These are phyloP conservation scores for Leptinotarsa defecta DNA, from an alignment of 1,140 invertebrate genomes.

Conservation along the genomic window DNA sequence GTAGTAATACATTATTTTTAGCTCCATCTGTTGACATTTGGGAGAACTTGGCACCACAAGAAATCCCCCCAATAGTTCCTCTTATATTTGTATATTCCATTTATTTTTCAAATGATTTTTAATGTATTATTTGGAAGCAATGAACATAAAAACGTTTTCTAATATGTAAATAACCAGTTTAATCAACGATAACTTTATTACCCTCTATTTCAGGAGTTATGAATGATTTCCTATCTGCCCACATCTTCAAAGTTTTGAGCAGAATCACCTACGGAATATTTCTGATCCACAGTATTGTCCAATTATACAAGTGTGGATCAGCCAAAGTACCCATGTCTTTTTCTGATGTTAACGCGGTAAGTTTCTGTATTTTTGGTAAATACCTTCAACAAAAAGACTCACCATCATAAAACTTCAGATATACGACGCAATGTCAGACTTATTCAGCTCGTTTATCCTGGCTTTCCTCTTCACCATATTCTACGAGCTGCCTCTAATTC, in stretches of 20 bases:
- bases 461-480: constrained; percentile 29
- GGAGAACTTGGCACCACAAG: too few species aligned
- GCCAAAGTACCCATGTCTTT: constrained; percentile 37
- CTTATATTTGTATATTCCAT: too few species aligned
- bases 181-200: neutral
- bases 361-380: neutral
- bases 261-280: constrained; percentile 15
- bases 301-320: constrained; percentile 37
- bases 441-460: constrained; percentile 19
- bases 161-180: neutral
- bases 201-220: constrained; percentile 12
- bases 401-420: constrained; percentile 25
- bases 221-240: constrained; percentile 2
- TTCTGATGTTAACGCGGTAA: constrained; percentile 39
- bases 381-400: neutral
- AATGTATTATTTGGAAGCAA: neutral
- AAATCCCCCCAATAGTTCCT: too few species aligned
- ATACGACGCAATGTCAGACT: constrained; percentile 35
- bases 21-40: too few species aligned
- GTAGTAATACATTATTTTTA: too few species aligned
- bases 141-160: too few species aligned
- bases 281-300: constrained; percentile 28
- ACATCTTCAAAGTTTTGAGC: constrained; percentile 12
- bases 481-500: constrained; percentile 22
- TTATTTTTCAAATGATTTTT: too few species aligned